phyloP scores from a whole-genome alignment of 2,113 vertebrate genomes.

The Plecturocebus donacophilus region DNA sequence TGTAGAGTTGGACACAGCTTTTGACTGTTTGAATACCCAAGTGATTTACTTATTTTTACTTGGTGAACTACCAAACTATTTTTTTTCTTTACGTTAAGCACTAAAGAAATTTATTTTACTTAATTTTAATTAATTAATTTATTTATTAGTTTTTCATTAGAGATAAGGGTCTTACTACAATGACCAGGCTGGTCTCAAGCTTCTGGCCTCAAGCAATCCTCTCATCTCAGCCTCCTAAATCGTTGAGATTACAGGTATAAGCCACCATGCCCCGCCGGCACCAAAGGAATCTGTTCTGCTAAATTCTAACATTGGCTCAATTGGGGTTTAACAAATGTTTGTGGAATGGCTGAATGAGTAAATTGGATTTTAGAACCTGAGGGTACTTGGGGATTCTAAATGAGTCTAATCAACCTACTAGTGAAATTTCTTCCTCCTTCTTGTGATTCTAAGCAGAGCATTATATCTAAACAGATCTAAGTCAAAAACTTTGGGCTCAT shows the following conservation, averaged over 20 bases:
- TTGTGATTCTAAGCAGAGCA: conserved; percentile 15
- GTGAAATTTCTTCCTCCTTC: neutral
- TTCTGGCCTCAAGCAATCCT: no score
- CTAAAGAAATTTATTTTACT: neutral
- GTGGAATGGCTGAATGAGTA: neutral
- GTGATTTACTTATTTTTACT: neutral
- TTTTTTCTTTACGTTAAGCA: neutral
- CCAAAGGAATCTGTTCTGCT: neutral
- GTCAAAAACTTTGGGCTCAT: neutral
- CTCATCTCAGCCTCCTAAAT: no score
- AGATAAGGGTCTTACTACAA: no score
- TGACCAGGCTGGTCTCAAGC: no score
- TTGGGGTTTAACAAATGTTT: conserved; percentile 30
- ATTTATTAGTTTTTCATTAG: no score
- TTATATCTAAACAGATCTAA: neutral
- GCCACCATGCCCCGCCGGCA: no score
- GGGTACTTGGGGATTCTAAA: neutral
- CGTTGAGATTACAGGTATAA: no score
- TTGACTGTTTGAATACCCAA: neutral
- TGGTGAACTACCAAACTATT: conserved; percentile 4
- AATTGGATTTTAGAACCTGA: neutral
- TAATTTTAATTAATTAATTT: neutral
- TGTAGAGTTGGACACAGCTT: neutral
- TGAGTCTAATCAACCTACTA: neutral
- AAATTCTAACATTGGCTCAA: neutral